Evolutionary conservation across 2,888 invertebrate species (phyloP).

Genomic region (Caenorhabditis sp.): DNA sequence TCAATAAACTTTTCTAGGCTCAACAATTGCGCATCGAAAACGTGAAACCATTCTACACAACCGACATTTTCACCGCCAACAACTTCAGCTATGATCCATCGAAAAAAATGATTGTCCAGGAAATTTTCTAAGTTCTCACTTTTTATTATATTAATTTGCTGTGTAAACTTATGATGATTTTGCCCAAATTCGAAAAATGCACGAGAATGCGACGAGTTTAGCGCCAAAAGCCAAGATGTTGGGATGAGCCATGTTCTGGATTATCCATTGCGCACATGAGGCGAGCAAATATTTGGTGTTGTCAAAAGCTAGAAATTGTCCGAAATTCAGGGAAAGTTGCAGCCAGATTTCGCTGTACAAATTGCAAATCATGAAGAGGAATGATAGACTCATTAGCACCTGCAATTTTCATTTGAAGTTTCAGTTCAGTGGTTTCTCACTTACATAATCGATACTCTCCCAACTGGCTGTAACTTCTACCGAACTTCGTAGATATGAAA

Average conservation of each 20-base stretch:
- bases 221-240: slow-evolving; percentile 47
- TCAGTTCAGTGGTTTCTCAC: slow-evolving; percentile 10
- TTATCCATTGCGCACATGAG: slow-evolving; percentile 65
- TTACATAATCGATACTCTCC: slow-evolving; percentile 70
- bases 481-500: slow-evolving; percentile 51
- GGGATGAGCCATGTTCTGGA: slow-evolving; percentile 58
- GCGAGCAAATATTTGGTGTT: slow-evolving; percentile 39
- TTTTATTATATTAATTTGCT: slow-evolving; percentile 7
- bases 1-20: slow-evolving; percentile 74
- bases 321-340: slow-evolving; percentile 24
- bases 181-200: slow-evolving; percentile 39
- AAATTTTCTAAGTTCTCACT: slow-evolving; percentile 66
- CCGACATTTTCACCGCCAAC: slow-evolving; percentile 86
- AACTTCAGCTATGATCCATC: slow-evolving; percentile 85
- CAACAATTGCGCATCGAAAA: slow-evolving; percentile 89
- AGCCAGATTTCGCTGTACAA: slow-evolving; percentile 68
- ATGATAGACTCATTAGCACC: slow-evolving; percentile 62
- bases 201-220: slow-evolving; percentile 39
- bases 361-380: slow-evolving; percentile 64
- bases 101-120: slow-evolving; percentile 85
- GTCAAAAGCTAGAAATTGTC: slow-evolving; percentile 35
- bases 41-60: slow-evolving; percentile 88
- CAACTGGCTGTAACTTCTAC: slow-evolving; percentile 67
- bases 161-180: not conserved
- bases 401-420: slow-evolving; percentile 26